A percentile compares a stretch with the other conserved stretches of the same genome.
Conservation (phyloP, 2,888 invertebrate species). For the Proisotoma minuta region DNA sequence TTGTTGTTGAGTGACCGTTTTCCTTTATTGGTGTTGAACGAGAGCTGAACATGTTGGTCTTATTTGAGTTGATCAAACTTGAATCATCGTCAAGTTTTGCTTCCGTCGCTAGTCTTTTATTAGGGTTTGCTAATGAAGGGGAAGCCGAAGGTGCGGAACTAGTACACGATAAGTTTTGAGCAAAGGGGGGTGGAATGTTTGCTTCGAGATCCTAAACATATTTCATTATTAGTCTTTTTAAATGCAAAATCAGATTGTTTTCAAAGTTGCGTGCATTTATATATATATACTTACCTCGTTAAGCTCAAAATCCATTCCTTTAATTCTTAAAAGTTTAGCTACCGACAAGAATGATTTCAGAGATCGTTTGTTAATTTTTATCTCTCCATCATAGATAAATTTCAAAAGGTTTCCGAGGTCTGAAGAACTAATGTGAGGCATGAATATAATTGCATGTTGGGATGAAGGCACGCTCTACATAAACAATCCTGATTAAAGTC, state of each 20-base stretch:
- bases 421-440: slow-evolving; percentile 44
- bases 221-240: too few relatives aligned
- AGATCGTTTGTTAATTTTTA: slow-evolving; percentile 47
- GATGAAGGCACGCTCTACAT: slow-evolving; percentile 46
- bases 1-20: not conserved
- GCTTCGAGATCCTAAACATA: slow-evolving; percentile 7
- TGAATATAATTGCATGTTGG: slow-evolving; percentile 43
- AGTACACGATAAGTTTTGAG: not conserved
- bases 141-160: not conserved
- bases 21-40: slow-evolving; percentile 4
- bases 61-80: not conserved
- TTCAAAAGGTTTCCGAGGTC: slow-evolving; percentile 46
- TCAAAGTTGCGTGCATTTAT: too few relatives aligned
- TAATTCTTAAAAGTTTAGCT: slow-evolving; percentile 46
- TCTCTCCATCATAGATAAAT: slow-evolving; percentile 47
- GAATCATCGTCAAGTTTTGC: not conserved
- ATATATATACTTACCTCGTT: slow-evolving; percentile 42
- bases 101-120: not conserved
- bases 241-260: too few relatives aligned
- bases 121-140: not conserved
- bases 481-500: not conserved
- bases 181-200: not conserved
- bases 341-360: slow-evolving; percentile 46
- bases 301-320: slow-evolving; percentile 48
- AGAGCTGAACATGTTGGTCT: not conserved